Evolutionary conservation across 2,888 invertebrate species (phyloP), one percentile per base, ranked within the genome.

Genomic region (Calameuta idolon): DNA sequence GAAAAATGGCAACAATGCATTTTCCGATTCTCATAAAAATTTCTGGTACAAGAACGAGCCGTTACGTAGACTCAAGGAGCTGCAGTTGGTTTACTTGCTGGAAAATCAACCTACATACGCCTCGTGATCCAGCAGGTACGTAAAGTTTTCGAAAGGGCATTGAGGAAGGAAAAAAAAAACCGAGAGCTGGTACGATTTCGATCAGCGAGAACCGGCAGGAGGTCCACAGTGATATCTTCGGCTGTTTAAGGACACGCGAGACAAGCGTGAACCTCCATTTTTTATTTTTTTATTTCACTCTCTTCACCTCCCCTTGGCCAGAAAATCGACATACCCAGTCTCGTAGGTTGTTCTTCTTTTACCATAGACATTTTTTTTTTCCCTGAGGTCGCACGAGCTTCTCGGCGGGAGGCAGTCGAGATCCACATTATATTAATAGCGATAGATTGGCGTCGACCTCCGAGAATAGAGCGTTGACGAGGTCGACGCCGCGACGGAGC

Each of bases 361-460:
- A 9, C 55, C 55, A 55, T 55, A 9, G 55, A 55, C 9, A 55
- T 9, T 55, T 55, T 55, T 55, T 40, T 55, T 15, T 40, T 15
- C 15, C 23, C 23, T 5, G 23, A 23, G 23, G 55, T 55, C 23
- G 55, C 55, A 9, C 55, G 55, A 55, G 71, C 78, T 76, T 81
- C 82, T 80, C 83, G 80, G 82, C 82, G 79, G 83, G 82, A 80
- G 81, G 78, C 77, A 75, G 77, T 77, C 80, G 81, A 79, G 74
- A 80, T 80, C 79, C 80, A 81, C 83, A 80, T 84, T 83, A 82
- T 86, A 86, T 86, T 86, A 86, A 86, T 86, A 87, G 85, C 82
- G 76, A 81, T 77, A 79, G 79, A 84, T 81, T 80, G 80, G 80
- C 81, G 76, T 81, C 79, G 81, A 79, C 81, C 81, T 34, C 35